These are phyloP conservation scores for Eulemur macaco DNA, from an alignment of 2,113 vertebrate genomes.

Conservation along the genomic window DNA sequence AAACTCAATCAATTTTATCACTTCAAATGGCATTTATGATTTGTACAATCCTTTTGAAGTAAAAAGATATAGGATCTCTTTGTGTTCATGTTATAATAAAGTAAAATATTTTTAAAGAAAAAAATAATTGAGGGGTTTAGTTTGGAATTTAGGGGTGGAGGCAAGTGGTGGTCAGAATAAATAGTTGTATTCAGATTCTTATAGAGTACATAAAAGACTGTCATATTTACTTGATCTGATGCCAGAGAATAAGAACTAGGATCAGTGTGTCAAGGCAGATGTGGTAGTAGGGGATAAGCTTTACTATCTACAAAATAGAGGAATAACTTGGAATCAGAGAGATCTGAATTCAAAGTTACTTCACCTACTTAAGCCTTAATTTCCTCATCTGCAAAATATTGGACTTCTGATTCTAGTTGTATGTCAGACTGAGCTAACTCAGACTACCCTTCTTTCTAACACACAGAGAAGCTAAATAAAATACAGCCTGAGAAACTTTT, in stretches of 20 bases:
- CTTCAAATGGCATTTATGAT: neutral
- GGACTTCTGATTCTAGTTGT: neutral
- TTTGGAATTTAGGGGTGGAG: neutral
- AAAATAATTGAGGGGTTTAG: neutral
- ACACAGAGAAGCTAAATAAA: neutral
- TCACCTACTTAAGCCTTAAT: neutral
- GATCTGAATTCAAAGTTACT: neutral
- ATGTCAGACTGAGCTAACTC: neutral
- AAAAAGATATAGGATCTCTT: neutral
- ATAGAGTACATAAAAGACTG: neutral
- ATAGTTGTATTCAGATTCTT: neutral
- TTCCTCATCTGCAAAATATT: neutral
- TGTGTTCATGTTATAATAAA: neutral
- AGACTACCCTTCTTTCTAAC: neutral
- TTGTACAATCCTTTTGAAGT: neutral
- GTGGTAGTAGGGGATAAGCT: neutral
- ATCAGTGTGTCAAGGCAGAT: neutral
- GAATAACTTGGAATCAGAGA: neutral
- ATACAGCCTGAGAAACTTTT: neutral
- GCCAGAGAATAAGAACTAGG: neutral
- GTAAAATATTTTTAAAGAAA: neutral
- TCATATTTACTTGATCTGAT: neutral
- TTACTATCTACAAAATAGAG: neutral
- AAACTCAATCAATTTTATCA: constrained; percentile 5
- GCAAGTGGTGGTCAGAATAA: neutral